Evolutionary conservation across 1,140 invertebrate species (phyloP), one percentile per base, ranked within the genome.

Genomic region (Phymorhynchus buccinoides): DNA sequence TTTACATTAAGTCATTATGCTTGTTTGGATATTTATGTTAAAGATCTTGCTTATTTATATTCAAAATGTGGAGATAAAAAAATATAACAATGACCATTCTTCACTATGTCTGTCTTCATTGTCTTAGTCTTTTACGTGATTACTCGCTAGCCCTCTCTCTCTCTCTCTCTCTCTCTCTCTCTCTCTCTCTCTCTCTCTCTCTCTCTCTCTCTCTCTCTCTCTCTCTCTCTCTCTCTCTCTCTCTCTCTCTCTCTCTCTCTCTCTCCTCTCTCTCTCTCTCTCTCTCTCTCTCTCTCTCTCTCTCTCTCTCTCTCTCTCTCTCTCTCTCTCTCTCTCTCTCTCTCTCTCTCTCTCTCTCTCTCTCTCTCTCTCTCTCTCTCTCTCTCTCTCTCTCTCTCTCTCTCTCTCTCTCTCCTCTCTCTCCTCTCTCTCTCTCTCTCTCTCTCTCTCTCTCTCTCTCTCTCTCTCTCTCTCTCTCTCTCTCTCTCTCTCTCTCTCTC

Each of bases 171-270:
- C 48, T 37, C 39, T 9, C 32, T 37, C 35, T 77, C 39, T 35
- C 39, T 77, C 73, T 77, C 18, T 77, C 73, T 22, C 1, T 77
- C 73, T 77, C 7, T 77, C 73, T 39, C 73, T 9, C 7, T 18
- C 32, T 39, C n/a, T 27, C 73, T 41, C n/a, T 52, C 83, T 48
- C 73, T 48, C 83, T 77, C 83, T 48, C 68, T 48, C 73, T 32
- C 83, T 35, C 73, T 78, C 42, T 84, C 48, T 78, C 71, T 77
- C 71, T 32, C 78, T 22, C 41, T 30, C n/a, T 37, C 78, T 30
- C 22, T 35, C 35, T 80, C 35, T 14, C 14, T 22, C 48, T n/a
- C 48, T 66, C n/a, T 14, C 44, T n/a, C 77, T 66, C 84, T 30
- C 12, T 66, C 44, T 18, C 75, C 48, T 7, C 62, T 7, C 22